Percentiles rank a stretch among this genome's conserved stretches.
Conservation (phyloP, 2,113 vertebrate species). For the Chaetodon auriga region DNA sequence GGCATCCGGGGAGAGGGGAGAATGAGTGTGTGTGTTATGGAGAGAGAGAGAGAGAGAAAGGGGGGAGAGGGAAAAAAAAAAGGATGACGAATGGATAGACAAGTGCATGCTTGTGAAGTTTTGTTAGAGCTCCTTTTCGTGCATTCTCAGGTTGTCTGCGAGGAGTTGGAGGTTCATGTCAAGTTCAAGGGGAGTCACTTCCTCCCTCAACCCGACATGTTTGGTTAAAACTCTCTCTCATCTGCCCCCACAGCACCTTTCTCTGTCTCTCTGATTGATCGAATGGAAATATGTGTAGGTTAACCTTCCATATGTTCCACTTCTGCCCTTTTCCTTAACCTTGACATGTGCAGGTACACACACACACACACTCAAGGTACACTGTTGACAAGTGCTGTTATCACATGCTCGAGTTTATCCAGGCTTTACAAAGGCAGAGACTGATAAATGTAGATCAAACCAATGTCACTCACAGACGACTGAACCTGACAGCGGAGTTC, state of each 20-base stretch:
- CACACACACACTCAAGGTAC: constrained; percentile 17
- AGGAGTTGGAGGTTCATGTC: constrained; percentile 50
- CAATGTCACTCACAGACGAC: constrained; percentile 40
- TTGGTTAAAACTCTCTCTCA: constrained; percentile 5
- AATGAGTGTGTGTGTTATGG: neutral
- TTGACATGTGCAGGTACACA: neutral
- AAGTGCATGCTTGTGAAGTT: constrained; percentile 75
- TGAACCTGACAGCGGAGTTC: constrained; percentile 44
- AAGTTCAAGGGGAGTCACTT: constrained; percentile 66
- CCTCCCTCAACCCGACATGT: neutral
- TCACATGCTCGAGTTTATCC: constrained; percentile 61
- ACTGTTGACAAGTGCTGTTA: constrained; percentile 60
- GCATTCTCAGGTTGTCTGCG: constrained; percentile 19
- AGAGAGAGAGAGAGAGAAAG: too few species aligned
- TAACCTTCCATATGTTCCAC: constrained; percentile 43
- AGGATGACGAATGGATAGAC: constrained; percentile 69
- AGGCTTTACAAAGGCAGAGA: constrained; percentile 37
- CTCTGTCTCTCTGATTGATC: constrained; percentile 36
- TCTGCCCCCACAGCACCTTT: neutral
- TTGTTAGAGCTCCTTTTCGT: constrained; percentile 35
- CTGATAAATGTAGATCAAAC: constrained; percentile 52
- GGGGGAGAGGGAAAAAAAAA: neutral
- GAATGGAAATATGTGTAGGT: constrained; percentile 48
- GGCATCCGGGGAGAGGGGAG: constrained; percentile 51
- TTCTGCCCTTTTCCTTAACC: constrained; percentile 42